Evolutionary conservation across 2,888 invertebrate genomes (phyloP), one percentile per base, ranked within the genome.

Genomic region (Nephrotoma flavescens): DNA sequence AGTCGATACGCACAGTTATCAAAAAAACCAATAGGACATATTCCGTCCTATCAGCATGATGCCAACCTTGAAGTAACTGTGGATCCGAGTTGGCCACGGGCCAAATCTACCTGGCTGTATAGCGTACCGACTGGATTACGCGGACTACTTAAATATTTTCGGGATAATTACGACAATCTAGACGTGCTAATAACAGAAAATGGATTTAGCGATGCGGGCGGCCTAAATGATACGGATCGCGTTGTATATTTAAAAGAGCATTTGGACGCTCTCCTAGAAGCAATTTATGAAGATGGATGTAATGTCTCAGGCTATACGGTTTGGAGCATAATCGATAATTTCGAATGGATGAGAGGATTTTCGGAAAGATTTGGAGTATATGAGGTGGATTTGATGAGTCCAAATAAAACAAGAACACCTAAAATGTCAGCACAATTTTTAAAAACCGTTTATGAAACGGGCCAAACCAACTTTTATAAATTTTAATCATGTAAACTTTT

Each of bases 301-400:
- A 91, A 93, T 88, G 89, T 94, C 0, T 90, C 88, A 87, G 94
- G 93, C 0, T 95, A 94, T 89, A 92, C 93, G 0, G 92, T 92
- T 0, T 94, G 95, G 94, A 94, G 94, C 44, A 90, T 95, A 5
- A 92, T 95, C 89, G 95, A 95, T 88, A 94, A 93, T 88, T 94
- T 95, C 88, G 94, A 95, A 89, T 95, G 95, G 94, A 90, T 90
- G 12, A 88, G 89, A 83, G 95, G 95, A 45, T 95, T 93, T 89
- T 91, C 95, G 11, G 92, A 93, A 88, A 93, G 93, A 89, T 96
- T 95, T 90, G 96, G 96, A 6, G 88, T 96, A 0, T 94, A 94
- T 88, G 92, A 93, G 88, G 95, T 96, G 0, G 94, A 96, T 89
- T 95, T 95, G 89, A 90, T 91, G 0, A 93, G 93, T 88, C 92